Evolutionary conservation across 2,113 vertebrate species (phyloP), one percentile per base, ranked within the genome.

Genomic region (Eurystomus gularis): DNA sequence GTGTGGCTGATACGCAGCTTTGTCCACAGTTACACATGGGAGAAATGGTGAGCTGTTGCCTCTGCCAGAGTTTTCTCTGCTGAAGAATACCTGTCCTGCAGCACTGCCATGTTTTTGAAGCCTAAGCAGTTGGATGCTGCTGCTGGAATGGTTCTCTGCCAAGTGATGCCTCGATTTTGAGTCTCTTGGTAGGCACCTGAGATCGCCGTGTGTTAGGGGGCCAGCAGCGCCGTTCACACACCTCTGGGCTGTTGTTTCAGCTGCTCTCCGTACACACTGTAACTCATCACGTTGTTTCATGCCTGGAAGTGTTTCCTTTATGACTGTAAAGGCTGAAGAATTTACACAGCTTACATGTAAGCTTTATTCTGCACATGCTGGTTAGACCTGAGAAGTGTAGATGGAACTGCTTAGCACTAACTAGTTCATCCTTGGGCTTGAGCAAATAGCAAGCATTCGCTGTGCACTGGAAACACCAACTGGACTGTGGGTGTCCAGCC

Each of bases 381-480:
- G 26, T 89, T 83, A 70, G 64, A 85, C 58, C n/a, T 82, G 60
- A 86, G 51, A 86, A 64, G 33, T 9, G 18, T 69, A 2, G 26
- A 42, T 24, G 33, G 68, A 66, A 46, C 37, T 84, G 75, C 87
- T 85, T 91, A 86, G 49, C 75, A 66, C 75, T 93, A 90, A 69
- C 40, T 76, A 13, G 46, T 66, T 89, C 54, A 37, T 65, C 49
- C 21, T 52, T 60, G 23, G 61, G 55, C 90, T 88, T 64, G 78
- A 86, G 79, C 68, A 83, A 88, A 77, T 88, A 65, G 70, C 49
- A 68, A 35, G 40, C 51, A 44, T 82, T 90, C 52, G 17, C 55
- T 39, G 29, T 73, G 76, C 17, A 14, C 83, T 70, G 86, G 57
- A 62, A 86, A 70, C 33, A 51, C 40, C 24, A n/a, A 10, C 55